Evolutionary conservation across 64 coral and sea anemone genomes (phyloP), one percentile per base, ranked within the genome.

Genomic region (Montipora foliosa): DNA sequence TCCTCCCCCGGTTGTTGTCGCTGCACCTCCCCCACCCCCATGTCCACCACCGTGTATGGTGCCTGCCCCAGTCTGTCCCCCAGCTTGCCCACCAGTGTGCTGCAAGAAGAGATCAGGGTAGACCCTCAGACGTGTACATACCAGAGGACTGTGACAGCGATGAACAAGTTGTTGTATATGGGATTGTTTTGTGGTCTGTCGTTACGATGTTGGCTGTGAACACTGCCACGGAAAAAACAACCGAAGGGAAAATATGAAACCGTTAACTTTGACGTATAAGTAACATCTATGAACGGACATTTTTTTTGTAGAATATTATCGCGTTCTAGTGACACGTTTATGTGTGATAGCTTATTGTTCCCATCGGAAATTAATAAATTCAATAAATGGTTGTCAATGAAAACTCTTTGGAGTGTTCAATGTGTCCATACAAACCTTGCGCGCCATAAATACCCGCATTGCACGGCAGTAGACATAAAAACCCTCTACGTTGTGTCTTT

Each of bases 61-160:
- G 2, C 48, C 92, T 8, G 87, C 87, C 66, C 76, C 76, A 47
- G 74, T 82, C 45, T 88, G 89, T 19, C 64, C 93, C 13, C 19
- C 86, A 53, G 69, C 76, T 53, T 97, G 96, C 79, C 69, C 93
- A 74, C 96, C 89, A 5, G 53, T 75, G 17, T 95, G 92, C 84
- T 97, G 96, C 93, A 95, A 75, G 89, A 97, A 95, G 93, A 82
- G 93, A 58, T 94, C 92, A 20, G 29, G 55, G 89, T 97, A 97
- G 88, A 46, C 12, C 46, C 8, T 49, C 46, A 70, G 64, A 64
- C 14, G 45, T 85, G 82, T 85, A 85, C 82, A 85, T 85, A 85
- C 64, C 37, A 69, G 60, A 17, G 46, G 12, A 70, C 62, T 49
- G 29, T 47, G 37, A 67, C 58, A 49, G 62, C 45, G 66, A 70